phyloP scores from a whole-genome alignment of 2,113 vertebrate genomes.

The Indicator maculatus region DNA sequence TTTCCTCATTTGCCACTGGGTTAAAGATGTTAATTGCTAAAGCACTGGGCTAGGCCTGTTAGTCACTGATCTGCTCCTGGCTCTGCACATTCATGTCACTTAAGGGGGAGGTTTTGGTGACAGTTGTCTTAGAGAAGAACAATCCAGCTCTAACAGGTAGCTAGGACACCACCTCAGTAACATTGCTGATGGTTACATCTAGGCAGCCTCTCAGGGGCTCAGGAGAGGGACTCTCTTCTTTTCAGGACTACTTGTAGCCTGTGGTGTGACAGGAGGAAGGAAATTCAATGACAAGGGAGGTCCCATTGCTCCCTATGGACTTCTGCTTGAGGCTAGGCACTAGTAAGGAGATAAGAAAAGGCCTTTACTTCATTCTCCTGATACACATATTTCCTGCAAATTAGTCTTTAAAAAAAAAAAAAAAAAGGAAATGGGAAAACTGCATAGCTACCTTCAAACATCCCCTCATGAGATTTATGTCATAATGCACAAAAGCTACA shows the following conservation, averaged over 20 bases:
- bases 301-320: not conserved
- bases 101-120: not conserved
- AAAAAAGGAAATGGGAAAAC: not conserved
- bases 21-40: not conserved
- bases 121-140: not conserved
- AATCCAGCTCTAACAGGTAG: not conserved
- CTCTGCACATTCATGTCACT: not conserved
- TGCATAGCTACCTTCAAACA: fast-evolving
- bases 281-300: not conserved
- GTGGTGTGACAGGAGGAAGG: not conserved
- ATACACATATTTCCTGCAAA: not conserved
- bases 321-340: not conserved
- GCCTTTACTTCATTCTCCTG: not conserved
- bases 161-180: not conserved
- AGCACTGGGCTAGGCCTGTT: not conserved
- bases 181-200: not conserved
- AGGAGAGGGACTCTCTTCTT: not conserved
- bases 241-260: not conserved
- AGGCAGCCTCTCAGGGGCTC: not conserved
- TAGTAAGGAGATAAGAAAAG: not conserved
- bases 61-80: not conserved
- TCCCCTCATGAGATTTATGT: not conserved
- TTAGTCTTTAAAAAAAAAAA: not conserved
- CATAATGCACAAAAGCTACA: not conserved
- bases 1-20: fast-evolving